Conservation (phyloP, 37 sponge, comb jelly and placozoan genomes). For the Mnemiopsis leidyi region DNA sequence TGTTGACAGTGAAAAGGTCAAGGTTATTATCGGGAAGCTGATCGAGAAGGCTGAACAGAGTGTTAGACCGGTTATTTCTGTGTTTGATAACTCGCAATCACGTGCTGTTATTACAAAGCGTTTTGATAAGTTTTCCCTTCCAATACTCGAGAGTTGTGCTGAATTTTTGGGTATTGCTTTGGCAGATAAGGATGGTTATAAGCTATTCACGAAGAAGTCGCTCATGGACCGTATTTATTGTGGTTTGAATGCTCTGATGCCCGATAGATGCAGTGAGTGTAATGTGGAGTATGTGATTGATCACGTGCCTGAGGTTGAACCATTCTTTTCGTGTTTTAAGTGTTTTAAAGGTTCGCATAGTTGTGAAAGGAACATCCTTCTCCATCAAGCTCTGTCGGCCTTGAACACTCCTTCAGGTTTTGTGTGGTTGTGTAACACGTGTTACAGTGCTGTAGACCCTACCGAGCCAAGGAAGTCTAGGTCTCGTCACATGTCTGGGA, state of each 20-base stretch:
- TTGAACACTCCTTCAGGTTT: too few species aligned
- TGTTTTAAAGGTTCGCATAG: constrained; percentile 3
- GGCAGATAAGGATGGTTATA: background rate
- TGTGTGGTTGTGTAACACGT: background rate
- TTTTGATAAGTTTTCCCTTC: background rate
- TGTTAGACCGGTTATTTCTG: constrained; percentile 3
- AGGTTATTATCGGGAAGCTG: background rate
- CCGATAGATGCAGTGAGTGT: background rate
- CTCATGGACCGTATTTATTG: constrained; percentile 3
- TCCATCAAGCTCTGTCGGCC: background rate
- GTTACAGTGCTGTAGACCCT: background rate
- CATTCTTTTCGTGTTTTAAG: background rate
- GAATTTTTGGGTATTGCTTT: too few species aligned
- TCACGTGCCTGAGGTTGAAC: background rate
- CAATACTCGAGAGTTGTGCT: constrained; percentile 4
- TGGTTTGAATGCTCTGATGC: constrained; percentile 4
- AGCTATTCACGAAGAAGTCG: background rate
- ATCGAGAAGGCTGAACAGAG: background rate
- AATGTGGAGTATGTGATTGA: background rate
- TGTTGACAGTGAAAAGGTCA: background rate
- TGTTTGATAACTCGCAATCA: background rate
- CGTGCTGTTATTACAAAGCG: background rate
- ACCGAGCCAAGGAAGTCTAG: background rate
- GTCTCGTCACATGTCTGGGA: background rate
- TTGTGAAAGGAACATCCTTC: background rate